Evolutionary conservation across 2,797 vertebrate genomes (phyloP).

Genomic region (Lithobates pipiens): DNA sequence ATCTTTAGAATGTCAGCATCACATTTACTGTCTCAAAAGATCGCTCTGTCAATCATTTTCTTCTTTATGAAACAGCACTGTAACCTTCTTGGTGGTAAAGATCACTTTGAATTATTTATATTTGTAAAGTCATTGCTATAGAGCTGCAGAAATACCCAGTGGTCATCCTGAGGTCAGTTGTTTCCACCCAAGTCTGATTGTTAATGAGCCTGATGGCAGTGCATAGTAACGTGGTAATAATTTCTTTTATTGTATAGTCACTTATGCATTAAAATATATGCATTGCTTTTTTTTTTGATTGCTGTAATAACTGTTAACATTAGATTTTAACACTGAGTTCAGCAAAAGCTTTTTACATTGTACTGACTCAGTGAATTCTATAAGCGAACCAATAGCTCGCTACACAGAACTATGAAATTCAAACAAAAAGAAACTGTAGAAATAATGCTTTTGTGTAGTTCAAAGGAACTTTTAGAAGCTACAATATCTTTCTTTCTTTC

Average conservation of each 20-base stretch:
- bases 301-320: not conserved
- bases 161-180: constrained; percentile 21
- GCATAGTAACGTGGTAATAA: not conserved
- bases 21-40: constrained; percentile 50
- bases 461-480: not conserved
- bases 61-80: constrained; percentile 31
- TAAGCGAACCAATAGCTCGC: not conserved
- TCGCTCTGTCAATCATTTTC: constrained; percentile 49
- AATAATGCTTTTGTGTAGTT: not conserved
- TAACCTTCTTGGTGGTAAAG: constrained; percentile 58
- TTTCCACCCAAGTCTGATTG: not conserved
- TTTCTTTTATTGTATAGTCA: not conserved
- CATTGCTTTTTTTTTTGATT: not conserved
- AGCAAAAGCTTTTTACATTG: not conserved
- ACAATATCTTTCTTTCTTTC: too few relatives aligned
- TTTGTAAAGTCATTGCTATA: constrained; percentile 53
- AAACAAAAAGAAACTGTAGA: not conserved
- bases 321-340: not conserved
- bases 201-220: constrained; percentile 25
- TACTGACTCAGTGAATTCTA: not conserved
- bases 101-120: constrained; percentile 61
- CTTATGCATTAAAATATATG: constrained; percentile 27
- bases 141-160: constrained; percentile 32
- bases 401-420: not conserved
- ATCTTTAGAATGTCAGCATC: constrained; percentile 41